Conservation (phyloP, 92 coral and sea anemone species). For the Blastomussa wellsi region DNA sequence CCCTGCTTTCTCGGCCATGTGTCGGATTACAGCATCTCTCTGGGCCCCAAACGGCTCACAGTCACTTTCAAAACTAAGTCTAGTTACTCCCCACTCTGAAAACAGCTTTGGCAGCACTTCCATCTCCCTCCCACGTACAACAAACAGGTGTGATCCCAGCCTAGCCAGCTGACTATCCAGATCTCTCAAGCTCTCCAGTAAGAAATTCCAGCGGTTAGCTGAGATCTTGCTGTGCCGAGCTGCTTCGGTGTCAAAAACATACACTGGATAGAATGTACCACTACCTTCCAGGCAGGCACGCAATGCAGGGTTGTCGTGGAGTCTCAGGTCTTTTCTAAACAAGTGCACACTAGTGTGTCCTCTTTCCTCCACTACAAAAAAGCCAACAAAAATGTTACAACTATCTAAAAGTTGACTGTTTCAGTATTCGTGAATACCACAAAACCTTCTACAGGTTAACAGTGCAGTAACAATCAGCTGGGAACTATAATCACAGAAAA, state of each 20-base stretch:
- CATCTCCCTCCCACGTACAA: slow-evolving; percentile 71
- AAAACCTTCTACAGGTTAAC: neutral
- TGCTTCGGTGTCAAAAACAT: slow-evolving; percentile 72
- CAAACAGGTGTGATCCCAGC: slow-evolving; percentile 76
- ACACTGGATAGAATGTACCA: slow-evolving; percentile 72
- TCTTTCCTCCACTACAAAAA: slow-evolving; percentile 24
- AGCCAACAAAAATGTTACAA: neutral
- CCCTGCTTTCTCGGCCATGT: slow-evolving; percentile 62
- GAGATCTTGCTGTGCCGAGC: slow-evolving; percentile 64
- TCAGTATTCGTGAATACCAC: neutral
- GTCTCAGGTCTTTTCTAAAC: slow-evolving; percentile 91
- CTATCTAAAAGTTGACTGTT: neutral
- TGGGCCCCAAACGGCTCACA: slow-evolving; percentile 76
- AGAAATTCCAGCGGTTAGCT: slow-evolving; percentile 77
- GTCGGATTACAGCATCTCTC: slow-evolving; percentile 67
- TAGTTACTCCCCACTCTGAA: slow-evolving; percentile 64
- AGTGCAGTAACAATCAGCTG: neutral
- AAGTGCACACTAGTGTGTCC: slow-evolving; percentile 77
- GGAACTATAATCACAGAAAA: neutral
- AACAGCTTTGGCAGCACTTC: slow-evolving; percentile 63
- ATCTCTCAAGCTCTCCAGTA: slow-evolving; percentile 69
- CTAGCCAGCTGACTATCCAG: slow-evolving; percentile 66
- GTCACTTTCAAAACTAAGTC: slow-evolving; percentile 77
- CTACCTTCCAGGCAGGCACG: slow-evolving; percentile 64
- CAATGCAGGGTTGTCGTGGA: slow-evolving; percentile 95